Evolutionary conservation across 1,140 invertebrate genomes (phyloP), one percentile per base, ranked within the genome.

Genomic region (Anadara kagoshimensis): DNA sequence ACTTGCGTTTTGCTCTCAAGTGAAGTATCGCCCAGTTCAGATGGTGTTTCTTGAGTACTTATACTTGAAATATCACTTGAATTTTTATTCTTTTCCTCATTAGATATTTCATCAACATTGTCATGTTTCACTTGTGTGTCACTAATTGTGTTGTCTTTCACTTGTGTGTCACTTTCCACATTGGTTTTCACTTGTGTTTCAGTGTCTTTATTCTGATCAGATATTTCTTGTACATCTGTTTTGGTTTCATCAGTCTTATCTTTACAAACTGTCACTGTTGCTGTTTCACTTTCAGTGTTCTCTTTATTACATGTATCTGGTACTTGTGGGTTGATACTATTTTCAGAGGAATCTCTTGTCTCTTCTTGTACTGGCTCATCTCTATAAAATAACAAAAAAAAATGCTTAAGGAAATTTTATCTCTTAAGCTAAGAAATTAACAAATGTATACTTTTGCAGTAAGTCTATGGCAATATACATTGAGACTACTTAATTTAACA

Each of bases 231-330:
- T 8, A 24, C 56, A 24, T 0, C 14, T 10, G n/a, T 22, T 36
- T 36, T 36, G 16, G 26, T 7, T 36, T 14, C 22, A 3, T 57
- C 5, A 22, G 12, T 57, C 7, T 26, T 22, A 26, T 8, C 24
- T 20, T n/a, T n/a, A n/a, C n/a, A 49, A 54, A n/a, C 53, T 20
- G 53, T 20, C 24, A 22, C 20, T 14, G 26, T 29, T 41, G 14
- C 16, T 12, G 16, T 61, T 61, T 61, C 58, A 18, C 49, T 51
- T 43, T 41, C 58, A 61, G 16, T 22, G 14, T 61, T 61, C 16
- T 41, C 58, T 41, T 18, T n/a, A 41, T 10, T 43, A 20, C 41
- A 29, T 41, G 41, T 43, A 43, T 10, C 58, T 10, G 18, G 16
- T 18, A 18, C 26, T 20, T 41, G 14, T 14, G 14, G 18, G 29